A percentile compares a stretch with the other conserved stretches of the same genome.
phyloP scores from a whole-genome alignment of 2,888 invertebrate genomes.

The Oligia fasciuncula region DNA sequence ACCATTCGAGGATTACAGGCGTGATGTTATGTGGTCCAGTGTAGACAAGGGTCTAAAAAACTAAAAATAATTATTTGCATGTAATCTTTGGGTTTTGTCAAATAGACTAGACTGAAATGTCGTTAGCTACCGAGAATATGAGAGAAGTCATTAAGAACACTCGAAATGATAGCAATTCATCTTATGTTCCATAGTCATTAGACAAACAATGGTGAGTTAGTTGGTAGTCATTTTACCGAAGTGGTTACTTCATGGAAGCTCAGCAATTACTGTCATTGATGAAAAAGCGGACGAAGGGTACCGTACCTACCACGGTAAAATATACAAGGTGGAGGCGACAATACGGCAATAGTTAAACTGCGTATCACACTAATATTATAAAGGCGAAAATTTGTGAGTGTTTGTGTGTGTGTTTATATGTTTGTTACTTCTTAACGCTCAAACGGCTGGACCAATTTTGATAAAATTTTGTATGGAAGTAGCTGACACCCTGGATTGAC shows the following conservation, averaged over 20 bases:
- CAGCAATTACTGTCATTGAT: not conserved
- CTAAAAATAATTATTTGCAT: not conserved
- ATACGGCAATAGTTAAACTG: too few relatives aligned
- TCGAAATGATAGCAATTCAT: slow-evolving; percentile 18
- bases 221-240: not conserved
- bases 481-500: too few relatives aligned
- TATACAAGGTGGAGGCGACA: not conserved
- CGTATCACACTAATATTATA: too few relatives aligned
- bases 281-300: not conserved
- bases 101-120: not conserved
- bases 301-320: not conserved
- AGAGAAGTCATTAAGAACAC: slow-evolving; percentile 28
- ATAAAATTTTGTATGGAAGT: too few relatives aligned
- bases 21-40: not conserved
- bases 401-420: too few relatives aligned
- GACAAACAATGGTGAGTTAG: slow-evolving; percentile 27
- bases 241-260: not conserved
- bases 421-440: too few relatives aligned
- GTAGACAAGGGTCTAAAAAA: not conserved
- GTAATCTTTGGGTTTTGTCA: too few relatives aligned
- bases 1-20: not conserved
- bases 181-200: slow-evolving; percentile 21
- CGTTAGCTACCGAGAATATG: not conserved
- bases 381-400: too few relatives aligned
- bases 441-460: too few relatives aligned